Conservation (phyloP, 2,113 vertebrate species). For the Tetrao urogallus region DNA sequence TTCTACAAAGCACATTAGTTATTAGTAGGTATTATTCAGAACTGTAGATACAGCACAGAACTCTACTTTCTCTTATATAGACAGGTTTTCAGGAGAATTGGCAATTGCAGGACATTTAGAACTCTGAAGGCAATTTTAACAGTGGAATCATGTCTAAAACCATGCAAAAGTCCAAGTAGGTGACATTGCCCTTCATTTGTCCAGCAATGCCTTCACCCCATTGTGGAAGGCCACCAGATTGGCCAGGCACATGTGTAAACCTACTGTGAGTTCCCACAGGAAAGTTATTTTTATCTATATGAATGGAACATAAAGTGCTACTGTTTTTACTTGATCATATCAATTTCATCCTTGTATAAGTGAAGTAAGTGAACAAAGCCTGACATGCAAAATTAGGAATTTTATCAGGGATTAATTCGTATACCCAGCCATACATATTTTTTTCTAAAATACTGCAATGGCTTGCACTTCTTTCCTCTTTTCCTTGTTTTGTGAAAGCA, state of each 20-base stretch:
- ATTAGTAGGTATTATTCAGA: background rate
- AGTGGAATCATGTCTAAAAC: background rate
- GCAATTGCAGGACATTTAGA: background rate
- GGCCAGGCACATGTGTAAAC: background rate
- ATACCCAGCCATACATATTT: fast-evolving
- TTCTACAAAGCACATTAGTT: background rate
- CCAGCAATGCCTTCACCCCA: no score
- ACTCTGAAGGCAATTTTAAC: background rate
- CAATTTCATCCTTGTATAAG: background rate
- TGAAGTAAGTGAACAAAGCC: background rate
- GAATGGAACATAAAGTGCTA: background rate
- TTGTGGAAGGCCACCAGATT: no score
- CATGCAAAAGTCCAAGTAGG: no score
- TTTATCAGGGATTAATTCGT: background rate
- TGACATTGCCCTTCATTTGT: no score
- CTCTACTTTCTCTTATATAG: background rate
- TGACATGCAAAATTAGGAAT: background rate
- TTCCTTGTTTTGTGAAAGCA: background rate
- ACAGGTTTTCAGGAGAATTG: background rate
- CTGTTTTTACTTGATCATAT: background rate
- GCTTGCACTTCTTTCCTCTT: background rate
- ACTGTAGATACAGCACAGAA: background rate
- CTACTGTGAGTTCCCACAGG: background rate
- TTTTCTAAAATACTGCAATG: background rate
- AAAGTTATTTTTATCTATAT: background rate